These are phyloP conservation scores for Chaetura pelagica DNA, from an alignment of 2,113 vertebrate species.

Conservation along the genomic window DNA sequence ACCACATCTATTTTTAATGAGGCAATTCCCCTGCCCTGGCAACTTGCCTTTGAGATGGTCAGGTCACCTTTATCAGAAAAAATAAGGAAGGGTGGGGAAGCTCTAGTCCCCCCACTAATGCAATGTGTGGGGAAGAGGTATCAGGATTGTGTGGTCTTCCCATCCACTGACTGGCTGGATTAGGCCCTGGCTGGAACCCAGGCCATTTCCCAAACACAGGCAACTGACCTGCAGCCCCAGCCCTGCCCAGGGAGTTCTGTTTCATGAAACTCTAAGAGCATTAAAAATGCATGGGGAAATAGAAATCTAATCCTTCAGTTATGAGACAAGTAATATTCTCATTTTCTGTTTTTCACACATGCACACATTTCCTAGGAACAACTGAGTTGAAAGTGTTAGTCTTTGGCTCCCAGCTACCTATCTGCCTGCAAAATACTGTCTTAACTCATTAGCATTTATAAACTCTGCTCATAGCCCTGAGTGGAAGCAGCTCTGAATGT, in stretches of 20 bases:
- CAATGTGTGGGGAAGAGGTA: accelerated
- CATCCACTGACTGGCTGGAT: too few species aligned
- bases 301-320: not conserved
- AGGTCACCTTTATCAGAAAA: not conserved
- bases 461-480: not conserved
- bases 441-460: not conserved
- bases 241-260: not conserved
- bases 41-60: not conserved
- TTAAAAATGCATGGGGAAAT: not conserved
- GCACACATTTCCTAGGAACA: not conserved
- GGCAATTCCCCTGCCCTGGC: not conserved
- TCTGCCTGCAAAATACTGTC: not conserved
- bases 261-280: not conserved
- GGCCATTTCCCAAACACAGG: not conserved
- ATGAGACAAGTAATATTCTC: not conserved
- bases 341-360: not conserved
- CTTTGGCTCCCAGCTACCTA: not conserved
- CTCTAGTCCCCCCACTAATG: not conserved
- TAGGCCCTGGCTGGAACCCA: not conserved
- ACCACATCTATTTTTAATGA: accelerated
- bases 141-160: accelerated
- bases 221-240: not conserved
- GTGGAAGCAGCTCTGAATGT: not conserved
- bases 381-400: not conserved
- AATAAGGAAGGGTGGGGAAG: not conserved